Evolutionary conservation across 2,888 invertebrate species (phyloP).

Genomic region (Calameuta idolon): DNA sequence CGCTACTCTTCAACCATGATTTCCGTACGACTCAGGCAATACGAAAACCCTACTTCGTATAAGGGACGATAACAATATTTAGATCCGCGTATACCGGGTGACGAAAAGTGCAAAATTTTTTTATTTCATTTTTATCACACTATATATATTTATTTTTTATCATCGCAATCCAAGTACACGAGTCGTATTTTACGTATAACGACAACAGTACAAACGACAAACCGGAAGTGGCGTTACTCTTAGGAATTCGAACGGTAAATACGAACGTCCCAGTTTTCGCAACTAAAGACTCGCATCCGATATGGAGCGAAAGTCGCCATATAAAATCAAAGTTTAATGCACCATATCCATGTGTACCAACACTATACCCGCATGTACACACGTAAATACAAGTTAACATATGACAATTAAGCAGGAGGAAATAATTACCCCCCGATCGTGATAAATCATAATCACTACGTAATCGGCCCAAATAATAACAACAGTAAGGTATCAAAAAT

Average conservation of each 20-base stretch:
- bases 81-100: no score
- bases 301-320: slow-evolving; percentile 34
- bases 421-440: background rate
- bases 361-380: background rate
- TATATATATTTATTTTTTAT: no score
- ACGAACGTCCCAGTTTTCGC: slow-evolving; percentile 30
- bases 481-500: background rate
- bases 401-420: background rate
- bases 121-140: no score
- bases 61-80: no score
- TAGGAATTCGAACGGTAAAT: slow-evolving; percentile 11
- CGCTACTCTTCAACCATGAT: background rate
- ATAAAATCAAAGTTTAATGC: background rate
- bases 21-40: background rate
- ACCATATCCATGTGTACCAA: background rate
- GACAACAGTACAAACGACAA: background rate
- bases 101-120: no score
- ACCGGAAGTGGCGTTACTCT: background rate
- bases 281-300: slow-evolving; percentile 17
- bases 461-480: background rate
- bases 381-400: background rate
- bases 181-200: background rate
- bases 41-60: no score
- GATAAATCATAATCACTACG: background rate
- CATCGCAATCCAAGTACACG: background rate